Base-by-base conservation (phyloP, 2,113 vertebrate species). In the Carassius auratus region DNA sequence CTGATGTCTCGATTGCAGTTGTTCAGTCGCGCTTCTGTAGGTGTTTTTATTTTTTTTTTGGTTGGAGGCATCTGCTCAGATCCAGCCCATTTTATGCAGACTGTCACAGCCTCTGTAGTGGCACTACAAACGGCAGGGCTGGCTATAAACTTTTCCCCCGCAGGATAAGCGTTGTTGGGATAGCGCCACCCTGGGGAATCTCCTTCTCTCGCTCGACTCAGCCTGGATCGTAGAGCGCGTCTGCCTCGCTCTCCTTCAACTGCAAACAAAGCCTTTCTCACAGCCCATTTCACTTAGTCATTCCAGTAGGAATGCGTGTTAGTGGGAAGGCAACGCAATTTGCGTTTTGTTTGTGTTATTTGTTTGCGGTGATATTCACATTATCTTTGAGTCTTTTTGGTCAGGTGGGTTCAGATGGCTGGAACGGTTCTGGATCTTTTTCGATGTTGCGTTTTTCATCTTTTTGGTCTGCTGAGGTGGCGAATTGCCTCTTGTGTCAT, bases 401-500 rank as follows among this genome's bases (percentile, higher is more conserved):
- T 82, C 69, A 85, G 86, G 76, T 74, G 86, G 66, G 85, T 86
- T 48, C 23, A 8, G 14, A 77, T 77, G 86, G 48, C 84, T 81
- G 23, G 5, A 33, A 61, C 76, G 75, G 73, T 89, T 85, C 84
- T 88, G 79, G 78, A 57, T 71, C 76, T 74, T 79, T 85, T 87
- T 81, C 45, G 1, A 8, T 26, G 15, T 23, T 64, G 36, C 10
- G 19, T 55, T 26, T n/a, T 42, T 76, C 33, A 64, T 13, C 83
- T 59, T 59, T 82, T 86, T 33, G 76, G 79, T 86, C 81, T 88
- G 93, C 92, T 94, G 92, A 93, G 92, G 92, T 90, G 89, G 92
- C 92, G 87, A 83, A 96, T 96, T 96, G 95, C 94, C 95, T 90
- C 94, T 94, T 95, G 92, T 95, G 96, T 96, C 96, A 96, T 96